phyloP scores from a whole-genome alignment of 2,888 invertebrate species.

The Frankliniella fusca region DNA sequence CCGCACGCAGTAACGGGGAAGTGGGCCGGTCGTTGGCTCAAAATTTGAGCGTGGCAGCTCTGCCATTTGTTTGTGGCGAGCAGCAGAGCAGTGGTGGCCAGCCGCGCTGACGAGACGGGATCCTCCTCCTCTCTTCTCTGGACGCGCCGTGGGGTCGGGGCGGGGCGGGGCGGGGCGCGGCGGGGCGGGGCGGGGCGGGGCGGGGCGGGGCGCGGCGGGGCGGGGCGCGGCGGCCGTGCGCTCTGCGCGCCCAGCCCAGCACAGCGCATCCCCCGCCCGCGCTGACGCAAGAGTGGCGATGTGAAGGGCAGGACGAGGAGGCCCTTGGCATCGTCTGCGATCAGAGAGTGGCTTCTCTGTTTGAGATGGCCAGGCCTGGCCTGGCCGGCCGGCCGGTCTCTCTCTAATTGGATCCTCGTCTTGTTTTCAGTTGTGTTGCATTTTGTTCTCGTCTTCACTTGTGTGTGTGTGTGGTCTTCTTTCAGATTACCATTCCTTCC shows the following conservation, averaged over 20 bases:
- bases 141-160: neutral
- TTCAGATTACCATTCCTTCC: neutral
- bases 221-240: neutral
- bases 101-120: no score
- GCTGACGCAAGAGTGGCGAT: neutral
- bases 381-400: neutral
- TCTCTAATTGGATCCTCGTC: constrained; percentile 12
- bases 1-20: no score
- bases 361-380: neutral
- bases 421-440: neutral
- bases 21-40: no score
- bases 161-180: neutral
- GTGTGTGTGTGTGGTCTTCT: constrained; percentile 18
- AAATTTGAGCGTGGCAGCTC: no score
- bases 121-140: neutral
- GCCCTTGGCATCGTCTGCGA: neutral
- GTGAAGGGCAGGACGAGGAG: neutral
- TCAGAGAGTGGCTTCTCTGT: no score
- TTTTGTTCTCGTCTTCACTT: neutral
- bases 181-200: neutral
- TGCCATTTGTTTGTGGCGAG: no score
- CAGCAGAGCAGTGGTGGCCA: no score
- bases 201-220: neutral
- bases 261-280: neutral
- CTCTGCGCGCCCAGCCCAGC: neutral